Base-by-base conservation (phyloP, 2,888 invertebrate species). In the Tiliacea aurago region DNA sequence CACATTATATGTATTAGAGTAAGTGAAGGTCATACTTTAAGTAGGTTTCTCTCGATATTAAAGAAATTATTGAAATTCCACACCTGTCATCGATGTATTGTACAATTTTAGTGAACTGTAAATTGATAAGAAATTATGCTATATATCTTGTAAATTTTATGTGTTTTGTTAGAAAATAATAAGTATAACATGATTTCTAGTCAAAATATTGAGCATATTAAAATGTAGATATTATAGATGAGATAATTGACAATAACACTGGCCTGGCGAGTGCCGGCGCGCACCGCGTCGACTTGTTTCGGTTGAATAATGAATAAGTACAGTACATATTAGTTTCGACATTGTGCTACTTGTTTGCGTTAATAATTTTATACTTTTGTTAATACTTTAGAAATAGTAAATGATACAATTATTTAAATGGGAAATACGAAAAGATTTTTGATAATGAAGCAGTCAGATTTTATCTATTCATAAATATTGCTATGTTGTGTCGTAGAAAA, bases 191-290 rank as follows among this genome's bases (percentile, higher is more conserved):
- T 95, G 96, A 95, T 95, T 96, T 96, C 96, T 96, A 96, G 96
- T 96, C 96, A 96, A 95, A 95, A 94, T 95, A 95, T 96, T 95
- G 95, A 96, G 93, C 95, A 95, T 95, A 95, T 95, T 94, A 93
- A 94, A 94, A 91, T 93, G 95, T 96, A 96, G 94, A 94, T 95
- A 94, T 93, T 92, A 94, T 93, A 94, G 91, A 93, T 90, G 93
- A 93, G 92, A 94, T 95, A 95, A 94, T 95, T 96, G 96, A 96
- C 96, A 96, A 96, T 96, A 96, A 96, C 93, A 93, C 93, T 87
- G 95, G 95, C 94, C 95, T 94, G 94, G 90, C 91, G 90, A 84
- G 86, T 86, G 83, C 67, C 83, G 81, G 73, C 81, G 86, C 87
- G 77, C 80, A 69, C 80, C 70, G 87, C 87, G 88, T 83, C 85